phyloP scores from a whole-genome alignment of 2,797 vertebrate genomes.

The Ctenosaura bakeri region DNA sequence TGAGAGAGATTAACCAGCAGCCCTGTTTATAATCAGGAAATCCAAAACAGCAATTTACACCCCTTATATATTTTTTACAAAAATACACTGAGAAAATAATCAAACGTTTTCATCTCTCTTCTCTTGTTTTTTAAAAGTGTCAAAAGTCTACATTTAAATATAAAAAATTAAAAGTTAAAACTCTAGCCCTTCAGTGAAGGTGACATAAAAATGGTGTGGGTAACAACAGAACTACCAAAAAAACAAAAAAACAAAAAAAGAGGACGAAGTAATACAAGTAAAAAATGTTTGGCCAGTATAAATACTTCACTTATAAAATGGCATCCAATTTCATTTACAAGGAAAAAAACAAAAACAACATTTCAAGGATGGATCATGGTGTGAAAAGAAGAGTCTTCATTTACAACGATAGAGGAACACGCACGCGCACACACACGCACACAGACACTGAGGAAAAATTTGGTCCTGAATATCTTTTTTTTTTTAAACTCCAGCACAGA shows the following conservation, averaged over 20 bases:
- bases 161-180: constrained; percentile 98
- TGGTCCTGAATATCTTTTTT: constrained; percentile 96
- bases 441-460: constrained; percentile 92
- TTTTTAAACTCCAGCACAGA: constrained; percentile 95
- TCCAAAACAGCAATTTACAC: constrained; percentile 96
- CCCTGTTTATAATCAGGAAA: constrained; percentile 94
- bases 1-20: constrained; percentile 91
- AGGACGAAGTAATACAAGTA: constrained; percentile 81
- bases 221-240: constrained; percentile 89
- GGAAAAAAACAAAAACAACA: constrained; percentile 73
- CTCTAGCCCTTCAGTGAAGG: constrained; percentile 99
- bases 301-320: constrained; percentile 99
- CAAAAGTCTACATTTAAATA: constrained; percentile 99
- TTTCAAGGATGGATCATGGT: constrained; percentile 90
- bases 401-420: constrained; percentile 85
- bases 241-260: constrained; percentile 47
- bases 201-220: constrained; percentile 95
- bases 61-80: constrained; percentile 99
- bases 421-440: constrained; percentile 84
- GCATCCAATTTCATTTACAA: constrained; percentile 95
- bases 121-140: constrained; percentile 95
- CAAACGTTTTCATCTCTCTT: constrained; percentile 98
- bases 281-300: constrained; percentile 98
- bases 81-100: constrained; percentile 99
- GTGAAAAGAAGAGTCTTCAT: constrained; percentile 88